Evolutionary conservation across 2,888 invertebrate species (phyloP).

Genomic region (Beris chalybata): DNA sequence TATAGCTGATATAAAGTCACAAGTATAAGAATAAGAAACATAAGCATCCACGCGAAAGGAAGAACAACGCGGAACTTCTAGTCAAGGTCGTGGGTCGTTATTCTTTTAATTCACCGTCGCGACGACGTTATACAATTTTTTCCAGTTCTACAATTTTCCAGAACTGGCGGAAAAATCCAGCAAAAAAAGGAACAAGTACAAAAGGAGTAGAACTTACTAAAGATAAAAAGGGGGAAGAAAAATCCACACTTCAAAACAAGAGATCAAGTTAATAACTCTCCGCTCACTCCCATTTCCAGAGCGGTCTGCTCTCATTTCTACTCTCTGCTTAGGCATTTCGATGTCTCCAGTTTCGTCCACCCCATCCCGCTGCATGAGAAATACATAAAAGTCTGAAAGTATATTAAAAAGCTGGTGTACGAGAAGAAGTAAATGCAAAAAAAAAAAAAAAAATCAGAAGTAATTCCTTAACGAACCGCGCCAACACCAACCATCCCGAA

Average conservation of each 20-base stretch:
- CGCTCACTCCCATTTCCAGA: conserved; percentile 28
- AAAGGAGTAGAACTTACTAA: background rate
- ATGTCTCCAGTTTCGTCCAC: too few species aligned
- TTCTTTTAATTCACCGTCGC: conserved; percentile 48
- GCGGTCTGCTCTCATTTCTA: conserved; percentile 6
- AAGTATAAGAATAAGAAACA: conserved; percentile 3
- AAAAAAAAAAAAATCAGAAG: too few species aligned
- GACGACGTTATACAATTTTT: conserved; percentile 39
- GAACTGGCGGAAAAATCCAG: conserved; percentile 15
- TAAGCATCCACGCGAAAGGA: background rate
- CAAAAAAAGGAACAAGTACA: conserved; percentile 26
- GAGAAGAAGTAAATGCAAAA: too few species aligned
- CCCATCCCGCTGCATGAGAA: too few species aligned
- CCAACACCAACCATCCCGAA: background rate
- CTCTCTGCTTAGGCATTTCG: background rate
- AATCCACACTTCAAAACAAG: conserved; percentile 18
- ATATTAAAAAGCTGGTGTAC: too few species aligned
- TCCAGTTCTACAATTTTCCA: conserved; percentile 36
- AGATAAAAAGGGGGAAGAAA: background rate
- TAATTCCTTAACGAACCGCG: background rate
- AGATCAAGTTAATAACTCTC: conserved; percentile 16
- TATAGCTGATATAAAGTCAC: background rate
- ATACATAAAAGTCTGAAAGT: too few species aligned
- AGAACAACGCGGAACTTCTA: conserved; percentile 40
- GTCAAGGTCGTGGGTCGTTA: conserved; percentile 49